These are phyloP conservation scores for Acleris emargana DNA, from an alignment of 2,888 invertebrate species.

Conservation along the genomic window DNA sequence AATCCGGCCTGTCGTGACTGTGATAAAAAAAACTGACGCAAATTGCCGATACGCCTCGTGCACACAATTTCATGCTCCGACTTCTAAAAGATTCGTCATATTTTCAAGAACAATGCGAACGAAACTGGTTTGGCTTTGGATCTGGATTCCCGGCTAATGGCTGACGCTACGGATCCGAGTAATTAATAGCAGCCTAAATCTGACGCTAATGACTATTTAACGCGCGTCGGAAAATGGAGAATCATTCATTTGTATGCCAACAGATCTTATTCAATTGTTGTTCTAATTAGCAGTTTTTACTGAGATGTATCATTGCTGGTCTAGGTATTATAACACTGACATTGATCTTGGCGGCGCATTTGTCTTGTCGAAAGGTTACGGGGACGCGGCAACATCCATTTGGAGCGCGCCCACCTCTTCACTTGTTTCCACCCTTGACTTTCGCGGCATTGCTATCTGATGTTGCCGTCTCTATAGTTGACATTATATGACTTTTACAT, in stretches of 20 bases:
- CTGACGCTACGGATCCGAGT: conserved; percentile 58
- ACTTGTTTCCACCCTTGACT: conserved; percentile 24
- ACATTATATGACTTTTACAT: not conserved
- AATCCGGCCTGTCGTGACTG: conserved; percentile 82
- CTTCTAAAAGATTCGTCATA: conserved; percentile 78
- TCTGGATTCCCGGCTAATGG: conserved; percentile 39
- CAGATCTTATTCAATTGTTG: conserved; percentile 60
- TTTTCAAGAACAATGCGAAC: conserved; percentile 60
- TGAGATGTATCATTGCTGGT: conserved; percentile 52
- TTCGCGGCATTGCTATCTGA: conserved; percentile 28
- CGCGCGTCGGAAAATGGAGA: conserved; percentile 49
- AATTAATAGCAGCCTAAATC: conserved; percentile 58
- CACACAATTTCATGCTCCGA: conserved; percentile 81
- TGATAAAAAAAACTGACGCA: conserved; percentile 82
- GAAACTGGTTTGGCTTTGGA: conserved; percentile 50
- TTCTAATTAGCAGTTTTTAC: conserved; percentile 65
- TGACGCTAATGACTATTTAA: conserved; percentile 64
- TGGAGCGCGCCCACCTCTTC: conserved; percentile 38
- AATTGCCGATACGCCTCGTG: conserved; percentile 83
- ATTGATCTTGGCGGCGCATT: conserved; percentile 56
- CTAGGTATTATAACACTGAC: conserved; percentile 55
- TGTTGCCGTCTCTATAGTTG: conserved; percentile 17
- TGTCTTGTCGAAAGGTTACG: conserved; percentile 56
- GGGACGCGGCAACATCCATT: conserved; percentile 39
- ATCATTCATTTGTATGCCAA: conserved; percentile 46